Conservation (phyloP, 2,797 vertebrate species). For the Poeciliopsis presidionis region DNA sequence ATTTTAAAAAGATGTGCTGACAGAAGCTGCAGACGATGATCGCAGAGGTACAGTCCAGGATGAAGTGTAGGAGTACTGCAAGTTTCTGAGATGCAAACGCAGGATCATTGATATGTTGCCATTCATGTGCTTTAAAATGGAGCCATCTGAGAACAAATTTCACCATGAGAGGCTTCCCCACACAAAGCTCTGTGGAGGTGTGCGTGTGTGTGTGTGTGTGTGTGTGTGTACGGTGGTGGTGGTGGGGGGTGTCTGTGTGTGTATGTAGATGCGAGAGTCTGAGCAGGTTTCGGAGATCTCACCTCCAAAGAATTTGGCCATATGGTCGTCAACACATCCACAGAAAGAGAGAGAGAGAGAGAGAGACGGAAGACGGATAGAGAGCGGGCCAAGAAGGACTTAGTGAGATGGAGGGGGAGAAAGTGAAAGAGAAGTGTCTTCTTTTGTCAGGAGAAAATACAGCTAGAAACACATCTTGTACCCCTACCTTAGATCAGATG, state of each 20-base stretch:
- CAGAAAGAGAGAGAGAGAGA: slow-evolving; percentile 45
- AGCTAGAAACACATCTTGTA: slow-evolving; percentile 48
- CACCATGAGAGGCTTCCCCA: slow-evolving; percentile 71
- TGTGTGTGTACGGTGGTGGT: slow-evolving; percentile 37
- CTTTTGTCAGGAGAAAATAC: slow-evolving; percentile 62
- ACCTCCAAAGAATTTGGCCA: slow-evolving; percentile 82
- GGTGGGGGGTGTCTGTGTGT: slow-evolving; percentile 2
- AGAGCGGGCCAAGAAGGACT: slow-evolving; percentile 54
- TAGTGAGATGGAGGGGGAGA: slow-evolving; percentile 43
- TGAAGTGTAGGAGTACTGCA: background rate
- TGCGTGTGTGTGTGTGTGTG: slow-evolving; percentile 32
- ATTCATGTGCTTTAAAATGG: slow-evolving; percentile 75
- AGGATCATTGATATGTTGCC: slow-evolving; percentile 74
- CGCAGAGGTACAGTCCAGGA: slow-evolving; percentile 11
- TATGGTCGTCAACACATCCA: slow-evolving; percentile 79
- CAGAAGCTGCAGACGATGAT: slow-evolving; percentile 45
- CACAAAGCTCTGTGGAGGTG: slow-evolving; percentile 59
- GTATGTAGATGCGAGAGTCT: slow-evolving; percentile 28
- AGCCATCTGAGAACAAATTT: slow-evolving; percentile 76
- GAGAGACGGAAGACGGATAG: slow-evolving; percentile 42
- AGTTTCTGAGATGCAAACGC: slow-evolving; percentile 35
- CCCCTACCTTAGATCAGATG: slow-evolving; percentile 69
- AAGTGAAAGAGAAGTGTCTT: slow-evolving; percentile 60
- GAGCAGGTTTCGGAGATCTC: slow-evolving; percentile 75
- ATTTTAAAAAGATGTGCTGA: slow-evolving; percentile 53